These are phyloP conservation scores for Trachythela sp. DNA, from an alignment of 64 coral and sea anemone species.

Conservation along the genomic window DNA sequence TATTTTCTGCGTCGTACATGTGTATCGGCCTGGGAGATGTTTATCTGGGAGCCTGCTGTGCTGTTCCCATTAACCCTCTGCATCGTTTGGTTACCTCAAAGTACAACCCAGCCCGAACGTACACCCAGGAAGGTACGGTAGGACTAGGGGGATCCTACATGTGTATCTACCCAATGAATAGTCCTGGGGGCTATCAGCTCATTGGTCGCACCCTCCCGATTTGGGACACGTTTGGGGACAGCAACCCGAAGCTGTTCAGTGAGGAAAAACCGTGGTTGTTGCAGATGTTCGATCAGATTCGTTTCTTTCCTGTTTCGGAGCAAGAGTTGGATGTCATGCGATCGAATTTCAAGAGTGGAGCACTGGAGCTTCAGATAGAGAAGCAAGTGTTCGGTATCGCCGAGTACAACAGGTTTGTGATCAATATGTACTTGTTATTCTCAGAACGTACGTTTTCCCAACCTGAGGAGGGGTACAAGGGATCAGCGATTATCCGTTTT, in stretches of 20 bases:
- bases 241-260: slow-evolving; percentile 33
- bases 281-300: slow-evolving; percentile 62
- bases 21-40: slow-evolving; percentile 57
- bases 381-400: slow-evolving; percentile 39
- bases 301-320: slow-evolving; percentile 43
- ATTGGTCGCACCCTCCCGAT: slow-evolving; percentile 53
- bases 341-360: slow-evolving; percentile 23
- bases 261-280: slow-evolving; percentile 52
- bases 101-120: slow-evolving; percentile 59
- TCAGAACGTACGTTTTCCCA: too few relatives aligned
- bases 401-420: slow-evolving; percentile 39
- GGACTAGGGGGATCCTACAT: slow-evolving; percentile 58
- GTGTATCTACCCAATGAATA: slow-evolving; percentile 64
- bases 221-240: slow-evolving; percentile 44
- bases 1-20: slow-evolving; percentile 54
- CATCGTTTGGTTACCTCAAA: slow-evolving; percentile 51
- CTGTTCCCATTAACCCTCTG: slow-evolving; percentile 50
- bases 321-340: slow-evolving; percentile 38
- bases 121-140: slow-evolving; percentile 59
- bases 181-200: slow-evolving; percentile 57
- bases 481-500: too few relatives aligned
- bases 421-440: too few relatives aligned
- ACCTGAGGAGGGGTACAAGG: too few relatives aligned
- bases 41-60: slow-evolving; percentile 53
- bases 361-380: slow-evolving; percentile 29